phyloP scores from a whole-genome alignment of 2,797 vertebrate species.

The Bufotes viridis region DNA sequence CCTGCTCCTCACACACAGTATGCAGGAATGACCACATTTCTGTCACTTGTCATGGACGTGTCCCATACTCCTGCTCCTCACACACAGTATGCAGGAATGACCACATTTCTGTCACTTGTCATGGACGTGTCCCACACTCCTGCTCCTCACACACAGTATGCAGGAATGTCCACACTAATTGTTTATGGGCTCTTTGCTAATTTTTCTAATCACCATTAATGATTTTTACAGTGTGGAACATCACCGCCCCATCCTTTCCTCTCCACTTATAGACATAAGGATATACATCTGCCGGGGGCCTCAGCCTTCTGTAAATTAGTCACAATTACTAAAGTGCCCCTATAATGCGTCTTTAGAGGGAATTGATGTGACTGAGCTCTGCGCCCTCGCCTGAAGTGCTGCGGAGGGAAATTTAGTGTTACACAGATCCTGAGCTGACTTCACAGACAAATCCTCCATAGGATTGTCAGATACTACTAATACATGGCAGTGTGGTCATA shows the following conservation, averaged over 20 bases:
- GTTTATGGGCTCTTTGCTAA: slow-evolving; percentile 63
- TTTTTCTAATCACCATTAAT: slow-evolving; percentile 65
- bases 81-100: too few relatives aligned
- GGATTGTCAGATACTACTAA: background rate
- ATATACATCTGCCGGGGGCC: slow-evolving; percentile 28
- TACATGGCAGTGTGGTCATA: too few relatives aligned
- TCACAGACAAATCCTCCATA: background rate
- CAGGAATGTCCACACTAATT: slow-evolving; percentile 59
- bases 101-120: too few relatives aligned
- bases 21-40: too few relatives aligned
- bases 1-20: too few relatives aligned
- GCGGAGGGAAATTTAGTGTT: too few relatives aligned
- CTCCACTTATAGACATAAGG: slow-evolving; percentile 54
- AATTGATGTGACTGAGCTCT: slow-evolving; percentile 15
- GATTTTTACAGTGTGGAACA: slow-evolving; percentile 63
- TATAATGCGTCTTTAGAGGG: slow-evolving; percentile 27
- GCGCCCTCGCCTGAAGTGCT: background rate
- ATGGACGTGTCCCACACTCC: too few relatives aligned
- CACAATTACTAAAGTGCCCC: slow-evolving; percentile 34
- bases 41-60: too few relatives aligned
- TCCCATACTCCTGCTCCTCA: too few relatives aligned
- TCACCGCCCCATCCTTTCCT: background rate
- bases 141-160: background rate
- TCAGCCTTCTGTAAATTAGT: background rate
- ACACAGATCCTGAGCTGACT: background rate